phyloP scores from a whole-genome alignment of 2,113 vertebrate genomes.

The Brienomyrus longianalis region DNA sequence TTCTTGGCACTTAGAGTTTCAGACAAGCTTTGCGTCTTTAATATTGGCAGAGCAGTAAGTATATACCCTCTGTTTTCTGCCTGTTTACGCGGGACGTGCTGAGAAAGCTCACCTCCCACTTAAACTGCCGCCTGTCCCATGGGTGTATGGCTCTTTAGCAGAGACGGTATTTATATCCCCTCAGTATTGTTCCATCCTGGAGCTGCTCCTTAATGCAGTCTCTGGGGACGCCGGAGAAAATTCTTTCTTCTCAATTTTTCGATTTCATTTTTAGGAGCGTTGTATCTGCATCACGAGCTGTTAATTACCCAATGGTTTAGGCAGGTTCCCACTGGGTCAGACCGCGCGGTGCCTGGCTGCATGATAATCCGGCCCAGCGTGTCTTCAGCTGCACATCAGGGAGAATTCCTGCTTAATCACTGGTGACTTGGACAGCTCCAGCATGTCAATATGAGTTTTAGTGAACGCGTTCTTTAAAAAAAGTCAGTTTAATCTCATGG shows the following conservation, averaged over 20 bases:
- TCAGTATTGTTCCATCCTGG: not conserved
- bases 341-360: not conserved
- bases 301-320: not conserved
- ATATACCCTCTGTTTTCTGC: not conserved
- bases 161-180: not conserved
- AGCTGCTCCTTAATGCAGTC: not conserved
- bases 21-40: not conserved
- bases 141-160: not conserved
- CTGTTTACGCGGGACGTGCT: not conserved
- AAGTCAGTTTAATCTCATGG: not conserved
- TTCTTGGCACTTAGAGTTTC: not conserved
- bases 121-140: not conserved
- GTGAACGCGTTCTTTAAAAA: not conserved
- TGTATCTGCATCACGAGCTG: not conserved
- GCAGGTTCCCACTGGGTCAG: not conserved
- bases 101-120: not conserved
- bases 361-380: not conserved
- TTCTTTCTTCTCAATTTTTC: not conserved
- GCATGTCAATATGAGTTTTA: not conserved
- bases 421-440: not conserved
- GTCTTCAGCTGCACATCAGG: not conserved
- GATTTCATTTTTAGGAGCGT: not conserved
- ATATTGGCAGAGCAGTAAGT: not conserved
- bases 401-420: not conserved
- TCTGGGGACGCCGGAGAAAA: not conserved